Conservation (phyloP, 1,140 invertebrate genomes). For the Pseudomyrmex dendroicus region DNA sequence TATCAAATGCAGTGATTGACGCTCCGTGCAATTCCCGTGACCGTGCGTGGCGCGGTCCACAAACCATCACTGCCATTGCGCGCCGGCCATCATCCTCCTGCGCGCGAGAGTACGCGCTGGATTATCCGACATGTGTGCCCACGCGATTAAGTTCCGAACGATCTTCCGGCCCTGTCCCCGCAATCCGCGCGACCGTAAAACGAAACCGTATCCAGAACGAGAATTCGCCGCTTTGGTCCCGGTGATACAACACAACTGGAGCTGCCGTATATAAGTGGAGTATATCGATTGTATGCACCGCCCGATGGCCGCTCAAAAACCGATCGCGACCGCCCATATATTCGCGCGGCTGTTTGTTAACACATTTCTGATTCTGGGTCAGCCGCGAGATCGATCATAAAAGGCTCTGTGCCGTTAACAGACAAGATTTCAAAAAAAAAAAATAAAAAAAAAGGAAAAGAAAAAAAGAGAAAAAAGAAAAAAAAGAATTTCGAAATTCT, state of each 20-base stretch:
- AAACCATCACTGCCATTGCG: background rate
- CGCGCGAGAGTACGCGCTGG: constrained; percentile 7
- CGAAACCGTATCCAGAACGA: constrained; percentile 13
- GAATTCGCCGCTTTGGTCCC: background rate
- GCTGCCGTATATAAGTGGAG: constrained; percentile 31
- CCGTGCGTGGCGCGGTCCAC: background rate
- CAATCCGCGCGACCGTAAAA: constrained; percentile 24
- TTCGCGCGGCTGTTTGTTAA: constrained; percentile 61
- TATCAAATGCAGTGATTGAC: constrained; percentile 76
- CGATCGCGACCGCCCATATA: constrained; percentile 53
- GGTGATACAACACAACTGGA: no score
- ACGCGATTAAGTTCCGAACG: constrained; percentile 34
- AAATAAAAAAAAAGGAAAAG: background rate
- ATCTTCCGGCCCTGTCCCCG: background rate
- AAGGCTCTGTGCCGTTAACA: background rate
- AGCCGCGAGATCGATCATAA: constrained; percentile 20
- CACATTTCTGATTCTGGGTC: constrained; percentile 59
- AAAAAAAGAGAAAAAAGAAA: no score
- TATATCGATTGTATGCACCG: constrained; percentile 52
- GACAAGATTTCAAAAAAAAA: no score
- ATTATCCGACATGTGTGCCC: constrained; percentile 20
- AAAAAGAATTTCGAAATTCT: background rate
- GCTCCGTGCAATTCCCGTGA: constrained; percentile 62
- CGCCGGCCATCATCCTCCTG: constrained; percentile 10
- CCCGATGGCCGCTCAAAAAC: constrained; percentile 55